Percentiles rank a stretch among this genome's conserved stretches.
Conservation (phyloP, 2,888 invertebrate species). For the Caenorhabditis sp. region DNA sequence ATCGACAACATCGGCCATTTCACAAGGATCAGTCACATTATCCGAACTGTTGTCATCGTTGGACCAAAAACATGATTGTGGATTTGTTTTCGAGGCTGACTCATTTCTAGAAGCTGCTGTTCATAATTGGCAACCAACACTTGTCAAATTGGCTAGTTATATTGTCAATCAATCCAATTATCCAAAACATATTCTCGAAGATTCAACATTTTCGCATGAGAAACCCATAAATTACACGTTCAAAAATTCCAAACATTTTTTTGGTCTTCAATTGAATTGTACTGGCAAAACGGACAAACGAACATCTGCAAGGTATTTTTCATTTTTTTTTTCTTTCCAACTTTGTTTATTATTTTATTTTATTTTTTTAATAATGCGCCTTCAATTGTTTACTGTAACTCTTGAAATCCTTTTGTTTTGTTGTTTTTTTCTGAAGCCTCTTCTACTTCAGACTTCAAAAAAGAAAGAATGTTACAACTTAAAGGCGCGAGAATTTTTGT, state of each 20-base stretch:
- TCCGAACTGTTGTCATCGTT: slow-evolving; percentile 28
- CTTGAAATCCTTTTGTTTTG: not conserved
- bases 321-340: not conserved
- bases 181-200: not conserved
- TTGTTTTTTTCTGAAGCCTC: not conserved
- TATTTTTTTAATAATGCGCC: too few species aligned
- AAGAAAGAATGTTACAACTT: not conserved
- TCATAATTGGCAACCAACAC: slow-evolving; percentile 30
- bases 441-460: not conserved
- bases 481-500: not conserved
- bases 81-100: slow-evolving; percentile 43
- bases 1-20: slow-evolving; percentile 5
- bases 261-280: slow-evolving; percentile 34
- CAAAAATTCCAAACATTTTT: slow-evolving; percentile 12
- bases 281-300: slow-evolving; percentile 2
- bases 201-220: not conserved
- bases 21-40: slow-evolving; percentile 18
- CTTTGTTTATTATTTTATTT: not conserved
- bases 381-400: too few species aligned
- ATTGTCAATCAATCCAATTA: slow-evolving; percentile 48
- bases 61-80: slow-evolving; percentile 40
- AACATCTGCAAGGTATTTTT: not conserved
- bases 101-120: slow-evolving; percentile 40
- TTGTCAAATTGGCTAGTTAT: slow-evolving; percentile 44
- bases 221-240: not conserved